Percentiles rank a stretch among this genome's conserved stretches.
These are phyloP conservation scores for Typhlomys cinereus DNA, from an alignment of 2,113 vertebrate species.

Conservation along the genomic window DNA sequence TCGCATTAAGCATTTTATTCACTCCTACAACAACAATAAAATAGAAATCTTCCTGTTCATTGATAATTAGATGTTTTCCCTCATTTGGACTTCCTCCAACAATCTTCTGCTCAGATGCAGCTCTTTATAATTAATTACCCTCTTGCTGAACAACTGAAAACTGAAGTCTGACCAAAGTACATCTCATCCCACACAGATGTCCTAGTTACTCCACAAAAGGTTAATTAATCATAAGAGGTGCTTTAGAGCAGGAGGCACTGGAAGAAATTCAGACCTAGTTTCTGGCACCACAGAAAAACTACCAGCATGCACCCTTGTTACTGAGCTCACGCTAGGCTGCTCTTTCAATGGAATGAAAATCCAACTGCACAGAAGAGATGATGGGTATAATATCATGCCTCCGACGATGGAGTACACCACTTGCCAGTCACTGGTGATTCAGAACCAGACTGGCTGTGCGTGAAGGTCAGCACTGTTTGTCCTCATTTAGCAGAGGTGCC, in stretches of 20 bases:
- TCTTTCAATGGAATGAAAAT: not conserved
- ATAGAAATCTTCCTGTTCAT: not conserved
- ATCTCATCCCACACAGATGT: constrained; percentile 69
- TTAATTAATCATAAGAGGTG: constrained; percentile 75
- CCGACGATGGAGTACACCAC: constrained; percentile 42
- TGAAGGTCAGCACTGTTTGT: constrained; percentile 67
- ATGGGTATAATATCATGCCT: constrained; percentile 54
- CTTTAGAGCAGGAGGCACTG: constrained; percentile 58
- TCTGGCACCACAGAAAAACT: constrained; percentile 49
- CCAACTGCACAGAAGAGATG: not conserved
- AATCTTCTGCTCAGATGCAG: constrained; percentile 62
- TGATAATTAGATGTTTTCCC: constrained; percentile 73
- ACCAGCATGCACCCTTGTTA: constrained; percentile 45
- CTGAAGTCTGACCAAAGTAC: constrained; percentile 65
- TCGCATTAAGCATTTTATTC: constrained; percentile 23
- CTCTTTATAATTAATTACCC: constrained; percentile 75
- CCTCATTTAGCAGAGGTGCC: constrained; percentile 54
- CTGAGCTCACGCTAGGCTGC: constrained; percentile 45
- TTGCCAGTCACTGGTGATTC: constrained; percentile 58
- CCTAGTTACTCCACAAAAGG: constrained; percentile 70
- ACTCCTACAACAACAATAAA: constrained; percentile 11
- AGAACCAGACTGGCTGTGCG: constrained; percentile 24
- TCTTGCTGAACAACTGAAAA: constrained; percentile 69
- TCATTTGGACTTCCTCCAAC: constrained; percentile 63
- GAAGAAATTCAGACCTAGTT: constrained; percentile 64